Evolutionary conservation across 2,888 invertebrate genomes (phyloP), one percentile per base, ranked within the genome.

Genomic region (Vannuccia rotundouncinata): DNA sequence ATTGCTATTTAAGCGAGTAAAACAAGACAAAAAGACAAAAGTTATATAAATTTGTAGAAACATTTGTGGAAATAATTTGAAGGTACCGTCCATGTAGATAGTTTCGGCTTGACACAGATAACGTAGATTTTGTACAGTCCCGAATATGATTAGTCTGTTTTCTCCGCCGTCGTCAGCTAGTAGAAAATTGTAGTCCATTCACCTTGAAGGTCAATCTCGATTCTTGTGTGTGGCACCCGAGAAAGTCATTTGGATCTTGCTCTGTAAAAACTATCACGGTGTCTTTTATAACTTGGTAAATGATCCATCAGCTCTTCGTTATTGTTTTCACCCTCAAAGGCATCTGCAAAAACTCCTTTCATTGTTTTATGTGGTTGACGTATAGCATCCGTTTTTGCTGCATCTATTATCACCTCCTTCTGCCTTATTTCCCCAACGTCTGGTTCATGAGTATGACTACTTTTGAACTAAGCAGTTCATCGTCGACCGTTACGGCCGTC

Each of bases 11-110:
- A n/a, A n/a, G n/a, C n/a, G n/a, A n/a, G n/a, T n/a, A n/a, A n/a
- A n/a, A n/a, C n/a, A n/a, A n/a, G n/a, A n/a, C n/a, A n/a, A n/a
- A n/a, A n/a, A n/a, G n/a, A n/a, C n/a, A n/a, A n/a, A n/a, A n/a
- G n/a, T n/a, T n/a, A n/a, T n/a, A n/a, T 66, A 22, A 66, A 66
- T 66, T 66, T 66, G 66, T 66, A 17, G 66, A 66, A 66, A 66
- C 66, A 66, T 66, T 66, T 66, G 25, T 66, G 66, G 66, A 66
- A 27, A 66, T 66, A 66, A 66, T 66, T 66, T 66, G 66, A 66
- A 66, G 25, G 25, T 66, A 22, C 25, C 25, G 66, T 66, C 66
- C 17, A 66, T 66, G 66, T 66, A 66, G 25, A 66, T 66, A 22
- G 66, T 66, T 66, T 66, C 17, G 22, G 66, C 66, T 66, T 66